These are phyloP conservation scores for Lacanobia wlatinum DNA, from an alignment of 2,888 invertebrate genomes.

Conservation along the genomic window DNA sequence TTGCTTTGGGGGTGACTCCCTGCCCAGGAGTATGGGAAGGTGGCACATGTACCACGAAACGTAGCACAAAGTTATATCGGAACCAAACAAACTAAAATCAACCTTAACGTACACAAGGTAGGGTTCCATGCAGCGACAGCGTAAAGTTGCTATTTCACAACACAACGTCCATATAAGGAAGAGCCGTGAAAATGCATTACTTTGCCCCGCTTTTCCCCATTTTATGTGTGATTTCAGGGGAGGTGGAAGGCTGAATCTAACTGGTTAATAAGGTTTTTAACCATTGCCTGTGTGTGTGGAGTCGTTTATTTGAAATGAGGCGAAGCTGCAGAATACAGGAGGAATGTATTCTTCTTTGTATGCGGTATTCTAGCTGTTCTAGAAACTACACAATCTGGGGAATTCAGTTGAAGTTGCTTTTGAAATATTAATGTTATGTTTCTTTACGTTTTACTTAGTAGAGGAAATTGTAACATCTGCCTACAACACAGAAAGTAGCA, in stretches of 20 bases:
- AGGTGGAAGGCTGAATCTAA: constrained; percentile 65
- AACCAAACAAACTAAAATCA: constrained; percentile 55
- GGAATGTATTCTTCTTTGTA: constrained; percentile 65
- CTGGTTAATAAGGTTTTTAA: constrained; percentile 74
- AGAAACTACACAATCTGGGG: constrained; percentile 35
- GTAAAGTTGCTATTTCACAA: constrained; percentile 30
- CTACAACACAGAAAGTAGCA: too few species aligned
- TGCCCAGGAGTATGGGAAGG: constrained; percentile 64
- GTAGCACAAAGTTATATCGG: constrained; percentile 52
- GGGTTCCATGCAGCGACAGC: too few species aligned
- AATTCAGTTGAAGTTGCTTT: constrained; percentile 34
- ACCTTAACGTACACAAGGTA: constrained; percentile 55
- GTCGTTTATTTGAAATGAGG: constrained; percentile 77
- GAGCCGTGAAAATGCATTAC: constrained; percentile 79
- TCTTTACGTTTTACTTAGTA: constrained; percentile 9
- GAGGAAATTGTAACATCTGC: neutral
- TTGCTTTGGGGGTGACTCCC: constrained; percentile 72
- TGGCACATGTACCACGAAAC: constrained; percentile 67
- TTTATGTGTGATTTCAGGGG: constrained; percentile 56
- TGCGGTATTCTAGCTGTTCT: constrained; percentile 53
- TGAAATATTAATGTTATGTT: constrained; percentile 32
- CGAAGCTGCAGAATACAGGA: constrained; percentile 71
- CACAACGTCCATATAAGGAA: constrained; percentile 78
- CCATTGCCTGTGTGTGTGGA: constrained; percentile 67
- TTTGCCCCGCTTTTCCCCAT: constrained; percentile 63